phyloP scores from a whole-genome alignment of 53 echinoderm and acorn worm species.

The Astropecten irregularis region DNA sequence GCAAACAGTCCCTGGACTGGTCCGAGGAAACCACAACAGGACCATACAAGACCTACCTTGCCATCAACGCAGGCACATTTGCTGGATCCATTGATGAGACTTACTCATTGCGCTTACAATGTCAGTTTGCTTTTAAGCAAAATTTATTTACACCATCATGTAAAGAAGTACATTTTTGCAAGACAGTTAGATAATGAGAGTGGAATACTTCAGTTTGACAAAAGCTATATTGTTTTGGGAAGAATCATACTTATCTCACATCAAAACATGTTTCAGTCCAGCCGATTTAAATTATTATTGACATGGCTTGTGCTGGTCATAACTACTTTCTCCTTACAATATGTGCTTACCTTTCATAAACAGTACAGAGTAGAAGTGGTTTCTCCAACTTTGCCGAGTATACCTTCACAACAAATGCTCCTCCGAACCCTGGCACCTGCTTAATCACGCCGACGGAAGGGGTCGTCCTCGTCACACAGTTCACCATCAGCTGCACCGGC shows the following conservation, averaged over 20 bases:
- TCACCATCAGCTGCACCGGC: conserved; percentile 66
- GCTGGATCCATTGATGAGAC: conserved; percentile 22
- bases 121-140: conserved; percentile 42
- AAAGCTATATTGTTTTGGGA: no score
- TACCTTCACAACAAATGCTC: conserved; percentile 69
- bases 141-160: no score
- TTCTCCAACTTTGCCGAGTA: conserved; percentile 76
- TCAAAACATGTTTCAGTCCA: no score
- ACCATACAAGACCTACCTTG: conserved; percentile 65
- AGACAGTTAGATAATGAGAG: no score
- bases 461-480: conserved; percentile 72
- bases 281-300: no score
- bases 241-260: no score
- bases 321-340: no score
- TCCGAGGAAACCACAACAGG: conserved; percentile 71
- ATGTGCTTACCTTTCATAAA: conserved; percentile 17
- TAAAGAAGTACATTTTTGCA: no score
- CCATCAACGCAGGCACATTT: conserved; percentile 62
- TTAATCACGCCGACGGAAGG: conserved; percentile 67
- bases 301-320: no score
- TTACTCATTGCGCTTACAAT: conserved; percentile 37
- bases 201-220: no score
- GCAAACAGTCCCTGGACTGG: conserved; percentile 57
- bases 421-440: conserved; percentile 76
- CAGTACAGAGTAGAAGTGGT: conserved; percentile 80